Evolutionary conservation across 2,113 vertebrate genomes (phyloP).

Genomic region (Myanophis thanlyinensis): DNA sequence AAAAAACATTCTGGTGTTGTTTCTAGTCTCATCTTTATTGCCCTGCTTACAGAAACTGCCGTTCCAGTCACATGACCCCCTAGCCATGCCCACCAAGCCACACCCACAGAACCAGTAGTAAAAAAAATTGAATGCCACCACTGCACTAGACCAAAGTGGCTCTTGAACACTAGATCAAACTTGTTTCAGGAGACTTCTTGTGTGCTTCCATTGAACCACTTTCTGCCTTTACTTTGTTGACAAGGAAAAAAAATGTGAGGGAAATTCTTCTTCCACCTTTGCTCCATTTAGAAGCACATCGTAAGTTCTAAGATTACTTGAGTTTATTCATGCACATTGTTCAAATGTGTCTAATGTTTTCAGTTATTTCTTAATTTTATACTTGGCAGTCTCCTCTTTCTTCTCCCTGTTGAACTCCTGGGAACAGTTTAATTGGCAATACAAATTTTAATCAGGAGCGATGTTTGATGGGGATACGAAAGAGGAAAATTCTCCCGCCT

Average conservation of each 20-base stretch:
- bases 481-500: background rate
- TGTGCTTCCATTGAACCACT: background rate
- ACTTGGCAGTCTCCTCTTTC: background rate
- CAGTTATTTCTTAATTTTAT: conserved; percentile 30
- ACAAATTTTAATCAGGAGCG: conserved; percentile 6
- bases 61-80: too few relatives aligned
- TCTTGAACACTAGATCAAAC: too few relatives aligned
- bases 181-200: background rate
- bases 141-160: too few relatives aligned
- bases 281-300: background rate
- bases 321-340: background rate
- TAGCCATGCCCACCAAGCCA: too few relatives aligned
- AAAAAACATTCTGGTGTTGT: too few relatives aligned
- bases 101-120: too few relatives aligned
- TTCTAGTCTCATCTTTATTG: too few relatives aligned
- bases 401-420: background rate
- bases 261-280: background rate
- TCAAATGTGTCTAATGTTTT: background rate
- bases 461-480: background rate
- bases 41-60: too few relatives aligned
- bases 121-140: too few relatives aligned
- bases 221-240: rapidly evolving
- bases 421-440: conserved; percentile 28
- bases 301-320: conserved; percentile 8
- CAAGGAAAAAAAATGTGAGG: background rate